Base-by-base conservation (phyloP, 2,113 vertebrate species). In the Rhinoderma darwinii region DNA sequence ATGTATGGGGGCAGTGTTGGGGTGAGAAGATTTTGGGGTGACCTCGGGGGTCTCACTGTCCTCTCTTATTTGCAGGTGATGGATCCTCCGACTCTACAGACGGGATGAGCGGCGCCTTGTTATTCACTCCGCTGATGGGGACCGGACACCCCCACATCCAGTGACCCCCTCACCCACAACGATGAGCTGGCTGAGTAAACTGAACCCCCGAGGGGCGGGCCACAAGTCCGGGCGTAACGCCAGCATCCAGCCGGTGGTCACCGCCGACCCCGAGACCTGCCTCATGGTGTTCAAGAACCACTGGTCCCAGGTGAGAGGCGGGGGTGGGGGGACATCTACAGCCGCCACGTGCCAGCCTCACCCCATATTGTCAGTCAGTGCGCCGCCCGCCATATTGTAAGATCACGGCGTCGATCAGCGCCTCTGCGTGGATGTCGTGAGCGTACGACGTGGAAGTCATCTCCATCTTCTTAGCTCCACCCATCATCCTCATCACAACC, bases 241-340 rank as follows among this genome's bases (percentile, higher is more conserved):
- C 77, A 92, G 93, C 86, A 93, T 93, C 27, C 95, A 96, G 87
- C 92, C 93, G 61, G 96, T 95, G 0, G 96, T 97, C 91, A 96
- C 93, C 0, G 97, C 97, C 0, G 97, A 99, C 92, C 97, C 97
- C 0, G 97, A 99, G 91, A 99, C 97, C 59, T 99, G 97, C 92
- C 95, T 98, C 76, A 99, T 99, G 96, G 97, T 99, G 88, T 98
- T 98, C 92, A 95, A 97, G 92, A 99, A 98, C 92, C 97, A 98
- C 91, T 99, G 97, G 97, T 95, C 96, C 88, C 97, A 99, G 95
- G 97, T 98, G 89, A 94, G 93, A 20, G 14, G 0, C 4, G 32
- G 6, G 30, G 17, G 25, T 0, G 0, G 54, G 44, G 44, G 9
- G 44, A 47, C n/a, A n/a, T n/a, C n/a, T n/a, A n/a, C n/a, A n/a